Base-by-base conservation (phyloP, 2,113 vertebrate species). In the Zeus faber region DNA sequence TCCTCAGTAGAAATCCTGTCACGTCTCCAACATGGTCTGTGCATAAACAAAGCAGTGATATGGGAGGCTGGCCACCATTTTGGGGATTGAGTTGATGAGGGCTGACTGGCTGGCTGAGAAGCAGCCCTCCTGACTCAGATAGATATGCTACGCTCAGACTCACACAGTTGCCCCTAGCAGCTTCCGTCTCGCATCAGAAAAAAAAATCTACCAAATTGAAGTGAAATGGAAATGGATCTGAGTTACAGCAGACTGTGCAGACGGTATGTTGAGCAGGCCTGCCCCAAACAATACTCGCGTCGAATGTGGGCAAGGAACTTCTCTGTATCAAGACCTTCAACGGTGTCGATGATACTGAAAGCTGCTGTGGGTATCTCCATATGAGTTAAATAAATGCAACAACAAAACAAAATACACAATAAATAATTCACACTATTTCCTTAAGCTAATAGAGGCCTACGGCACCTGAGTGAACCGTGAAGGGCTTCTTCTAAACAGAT, bases 61-160 rank as follows among this genome's bases (percentile, higher is more conserved):
- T 46, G 44, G 48, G 58, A 45, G 58, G 67, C 62, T 58, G 37
- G 71, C 67, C 65, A 65, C 77, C 77, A 85, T 85, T 83, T 82
- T 82, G 72, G 73, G 29, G 51, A 54, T 53, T 60, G 72, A 26
- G 48, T 67, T 73, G 71, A 84, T 76, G 57, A 65, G 29, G 61
- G 50, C 58, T 65, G 72, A 73, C 80, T 72, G 67, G 43, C 23
- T 66, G 67, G 65, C 68, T 69, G 65, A 81, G 65, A 71, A 76
- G 70, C 68, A 61, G 60, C 53, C 68, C 70, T 73, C 79, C 66
- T 85, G 81, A 83, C 70, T 81, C 81, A 82, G 80, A 67, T 77
- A 61, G 74, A 79, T 70, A 58, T 65, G 63, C 59, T 67, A 65
- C 40, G 69, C 73, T 79, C 59, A 43, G 54, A 50, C 73, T 79